Conservation (phyloP, 37 sponge, comb jelly and placozoan species). For the Halisarca cf. caerulea region DNA sequence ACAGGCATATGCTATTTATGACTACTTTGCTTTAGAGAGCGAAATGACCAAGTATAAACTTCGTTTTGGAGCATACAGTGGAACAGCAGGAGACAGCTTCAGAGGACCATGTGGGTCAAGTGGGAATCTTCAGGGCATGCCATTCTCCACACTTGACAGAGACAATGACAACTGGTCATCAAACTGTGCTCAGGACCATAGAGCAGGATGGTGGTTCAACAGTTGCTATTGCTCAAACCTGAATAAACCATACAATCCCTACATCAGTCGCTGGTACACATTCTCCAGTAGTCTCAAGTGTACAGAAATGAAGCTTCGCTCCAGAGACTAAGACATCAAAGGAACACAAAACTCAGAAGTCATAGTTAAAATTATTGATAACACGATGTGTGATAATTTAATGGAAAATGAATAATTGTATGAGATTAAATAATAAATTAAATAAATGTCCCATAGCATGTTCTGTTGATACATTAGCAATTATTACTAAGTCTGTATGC, state of each 20-base stretch:
- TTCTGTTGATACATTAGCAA: too few relatives aligned
- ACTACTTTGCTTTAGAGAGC: neutral
- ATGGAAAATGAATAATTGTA: too few relatives aligned
- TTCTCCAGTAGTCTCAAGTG: neutral
- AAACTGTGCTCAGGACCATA: conserved; percentile 19
- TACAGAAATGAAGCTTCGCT: conserved; percentile 6
- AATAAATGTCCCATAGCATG: too few relatives aligned
- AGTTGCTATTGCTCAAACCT: neutral
- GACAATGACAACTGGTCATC: neutral
- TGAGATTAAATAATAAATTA: too few relatives aligned
- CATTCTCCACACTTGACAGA: neutral
- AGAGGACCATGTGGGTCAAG: neutral
- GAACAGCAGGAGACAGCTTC: conserved; percentile 1
- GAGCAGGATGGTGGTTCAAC: conserved; percentile 30
- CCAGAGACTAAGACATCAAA: neutral
- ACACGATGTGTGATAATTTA: too few relatives aligned
- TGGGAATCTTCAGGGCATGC: neutral
- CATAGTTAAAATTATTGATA: too few relatives aligned
- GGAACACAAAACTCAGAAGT: too few relatives aligned
- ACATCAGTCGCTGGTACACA: neutral
- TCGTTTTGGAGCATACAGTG: neutral
- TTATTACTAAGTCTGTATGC: too few relatives aligned
- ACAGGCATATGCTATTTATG: neutral
- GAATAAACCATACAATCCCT: neutral
- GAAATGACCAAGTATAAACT: conserved; percentile 1